Evolutionary conservation across 2,113 vertebrate genomes (phyloP), one percentile per base, ranked within the genome.

Genomic region (Pitta sordida): DNA sequence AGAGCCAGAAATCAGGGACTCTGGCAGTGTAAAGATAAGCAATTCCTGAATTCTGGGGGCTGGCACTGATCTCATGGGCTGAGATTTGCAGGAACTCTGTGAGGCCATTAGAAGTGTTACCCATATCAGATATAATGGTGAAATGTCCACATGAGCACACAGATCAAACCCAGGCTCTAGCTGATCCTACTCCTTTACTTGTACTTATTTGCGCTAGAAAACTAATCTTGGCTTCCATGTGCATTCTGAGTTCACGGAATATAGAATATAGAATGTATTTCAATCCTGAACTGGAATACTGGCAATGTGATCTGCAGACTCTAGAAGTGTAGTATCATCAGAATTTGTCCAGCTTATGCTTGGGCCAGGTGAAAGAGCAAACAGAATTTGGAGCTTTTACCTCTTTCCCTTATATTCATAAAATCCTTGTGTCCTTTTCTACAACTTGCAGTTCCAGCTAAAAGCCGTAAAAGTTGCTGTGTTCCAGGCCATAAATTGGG

Each of bases 401-500:
- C 2, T 77, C 26, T 80, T 88, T 64, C 12, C 5, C 27, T 63
- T 73, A 17, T 74, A 44, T 83, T 94, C 89, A 30, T 62, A 80
- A 95, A 95, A 67, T 60, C 44, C 11, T 26, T 44, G 34, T 43
- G 55, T 1, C 1, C 60, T 56, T 91, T 39, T 67, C 53, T 81
- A 77, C 73, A 77, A 73, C 46, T 44, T 53, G 68, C 59, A 88
- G 84, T 55, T 91, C 70, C 86, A 91, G 51, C 63, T 68, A 68
- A 74, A 87, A 85, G 90, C 93, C 90, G 83, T 95, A 93, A 95
- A 96, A 91, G 75, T 86, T 82, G 55, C 78, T 69, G 59, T 91
- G 96, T 97, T 96, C 94, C 95, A 96, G 93, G 37, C 86, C 96
- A 96, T 97, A 97, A 96, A 97, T 81, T 96, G 86, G 75, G 48